Conservation (phyloP, 2,888 invertebrate species). For the Hemaris fuciformis region DNA sequence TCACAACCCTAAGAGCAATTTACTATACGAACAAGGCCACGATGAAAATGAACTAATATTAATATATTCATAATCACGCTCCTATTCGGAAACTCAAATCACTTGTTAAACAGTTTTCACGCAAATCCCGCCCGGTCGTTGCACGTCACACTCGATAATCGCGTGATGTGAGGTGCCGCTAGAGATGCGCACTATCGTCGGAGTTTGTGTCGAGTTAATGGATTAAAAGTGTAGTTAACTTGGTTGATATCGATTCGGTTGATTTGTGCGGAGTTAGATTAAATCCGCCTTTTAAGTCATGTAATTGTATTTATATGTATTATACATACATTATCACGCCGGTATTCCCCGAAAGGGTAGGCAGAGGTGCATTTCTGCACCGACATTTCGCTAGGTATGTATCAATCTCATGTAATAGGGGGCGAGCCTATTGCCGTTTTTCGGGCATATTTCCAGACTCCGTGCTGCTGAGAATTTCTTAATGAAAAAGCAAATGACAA, state of each 20-base stretch:
- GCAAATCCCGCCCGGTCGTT: conserved; percentile 10
- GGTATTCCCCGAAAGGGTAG: too few relatives aligned
- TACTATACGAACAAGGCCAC: neutral
- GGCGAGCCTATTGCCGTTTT: too few relatives aligned
- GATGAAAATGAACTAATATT: conserved; percentile 23
- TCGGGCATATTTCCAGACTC: too few relatives aligned
- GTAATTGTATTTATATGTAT: too few relatives aligned
- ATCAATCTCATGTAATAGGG: too few relatives aligned
- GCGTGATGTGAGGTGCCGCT: neutral
- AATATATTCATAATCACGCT: conserved; percentile 65
- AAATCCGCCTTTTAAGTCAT: too few relatives aligned
- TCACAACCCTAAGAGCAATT: neutral
- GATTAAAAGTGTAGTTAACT: neutral
- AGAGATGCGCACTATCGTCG: neutral
- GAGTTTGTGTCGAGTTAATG: neutral
- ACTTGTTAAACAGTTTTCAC: conserved; percentile 28
- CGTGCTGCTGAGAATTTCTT: too few relatives aligned
- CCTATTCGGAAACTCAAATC: conserved; percentile 47
- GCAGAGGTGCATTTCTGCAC: too few relatives aligned
- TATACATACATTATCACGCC: too few relatives aligned
- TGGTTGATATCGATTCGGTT: neutral
- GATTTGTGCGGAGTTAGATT: too few relatives aligned
- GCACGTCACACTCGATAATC: conserved; percentile 6
- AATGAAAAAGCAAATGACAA: too few relatives aligned
- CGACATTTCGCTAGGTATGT: too few relatives aligned